A percentile compares a stretch with the other conserved stretches of the same genome.
Evolutionary conservation across 2,888 invertebrate genomes (phyloP).

Genomic region (Xylota sylvarum): DNA sequence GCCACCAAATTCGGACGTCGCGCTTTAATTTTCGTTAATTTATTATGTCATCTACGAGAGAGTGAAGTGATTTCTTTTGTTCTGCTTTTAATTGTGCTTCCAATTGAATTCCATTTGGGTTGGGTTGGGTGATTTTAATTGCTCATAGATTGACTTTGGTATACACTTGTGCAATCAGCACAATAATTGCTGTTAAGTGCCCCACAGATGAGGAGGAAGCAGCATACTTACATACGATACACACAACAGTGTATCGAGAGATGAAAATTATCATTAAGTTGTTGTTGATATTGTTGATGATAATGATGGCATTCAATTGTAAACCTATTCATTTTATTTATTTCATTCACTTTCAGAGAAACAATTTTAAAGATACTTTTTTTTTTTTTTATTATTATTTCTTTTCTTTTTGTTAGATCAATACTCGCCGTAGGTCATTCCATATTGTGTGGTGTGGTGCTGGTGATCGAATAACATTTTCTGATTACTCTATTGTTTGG

Average conservation of each 20-base stretch:
- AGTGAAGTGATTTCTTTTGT: slow-evolving; percentile 60
- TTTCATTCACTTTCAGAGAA: slow-evolving; percentile 43
- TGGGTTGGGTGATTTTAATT: slow-evolving; percentile 67
- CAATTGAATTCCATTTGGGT: slow-evolving; percentile 68
- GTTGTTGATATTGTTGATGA: slow-evolving; percentile 25
- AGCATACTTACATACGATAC: neutral
- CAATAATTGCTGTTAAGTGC: slow-evolving; percentile 62
- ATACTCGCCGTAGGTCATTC: slow-evolving; percentile 46
- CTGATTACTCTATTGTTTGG: slow-evolving; percentile 59
- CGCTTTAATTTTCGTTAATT: slow-evolving; percentile 66
- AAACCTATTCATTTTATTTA: slow-evolving; percentile 22
- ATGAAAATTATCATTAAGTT: slow-evolving; percentile 49
- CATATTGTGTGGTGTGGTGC: neutral
- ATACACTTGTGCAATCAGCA: slow-evolving; percentile 56
- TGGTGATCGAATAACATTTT: slow-evolving; percentile 26
- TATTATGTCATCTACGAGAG: slow-evolving; percentile 66
- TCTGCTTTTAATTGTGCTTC: slow-evolving; percentile 64
- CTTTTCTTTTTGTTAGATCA: slow-evolving; percentile 7
- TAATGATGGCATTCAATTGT: slow-evolving; percentile 63
- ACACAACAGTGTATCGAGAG: neutral
- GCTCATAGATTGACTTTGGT: slow-evolving; percentile 33
- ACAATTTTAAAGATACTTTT: slow-evolving; percentile 30
- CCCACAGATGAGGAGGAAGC: slow-evolving; percentile 22
- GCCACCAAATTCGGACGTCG: slow-evolving; percentile 49
- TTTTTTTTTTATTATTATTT: no score